Percentiles rank a stretch among this genome's conserved stretches.
These are phyloP conservation scores for Therioaphis trifolii DNA, from an alignment of 2,888 invertebrate species.

Conservation along the genomic window DNA sequence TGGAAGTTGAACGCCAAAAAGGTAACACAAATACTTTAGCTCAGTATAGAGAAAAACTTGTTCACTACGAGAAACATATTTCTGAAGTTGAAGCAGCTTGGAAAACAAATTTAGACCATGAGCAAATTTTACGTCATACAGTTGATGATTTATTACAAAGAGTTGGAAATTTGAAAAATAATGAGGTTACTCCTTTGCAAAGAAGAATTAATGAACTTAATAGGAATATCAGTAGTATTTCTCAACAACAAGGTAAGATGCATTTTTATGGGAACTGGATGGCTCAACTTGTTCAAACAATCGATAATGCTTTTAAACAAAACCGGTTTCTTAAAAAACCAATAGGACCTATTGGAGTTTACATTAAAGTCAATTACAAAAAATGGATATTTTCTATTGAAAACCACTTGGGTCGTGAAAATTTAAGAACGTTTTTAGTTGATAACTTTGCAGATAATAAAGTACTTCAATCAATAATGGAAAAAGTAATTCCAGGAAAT, in stretches of 20 bases:
- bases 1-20: slow-evolving; percentile 38
- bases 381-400: slow-evolving; percentile 84
- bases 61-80: not conserved
- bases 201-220: slow-evolving; percentile 24
- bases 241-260: slow-evolving; percentile 69
- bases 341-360: slow-evolving; percentile 83
- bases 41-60: slow-evolving; percentile 15
- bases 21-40: slow-evolving; percentile 26
- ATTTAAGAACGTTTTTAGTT: slow-evolving; percentile 74
- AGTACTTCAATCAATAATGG: slow-evolving; percentile 71
- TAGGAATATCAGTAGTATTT: slow-evolving; percentile 51
- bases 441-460: slow-evolving; percentile 75
- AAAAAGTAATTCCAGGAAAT: slow-evolving; percentile 69
- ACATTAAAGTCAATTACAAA: slow-evolving; percentile 78
- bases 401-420: slow-evolving; percentile 67
- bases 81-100: slow-evolving; percentile 23
- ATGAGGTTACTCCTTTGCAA: slow-evolving; percentile 43
- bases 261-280: slow-evolving; percentile 80
- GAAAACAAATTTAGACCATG: slow-evolving; percentile 48
- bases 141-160: slow-evolving; percentile 41
- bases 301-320: slow-evolving; percentile 72
- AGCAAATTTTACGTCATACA: slow-evolving; percentile 33
- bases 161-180: slow-evolving; percentile 34
- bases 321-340: slow-evolving; percentile 79
- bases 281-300: slow-evolving; percentile 72